A percentile compares a stretch with the other conserved stretches of the same genome.
Evolutionary conservation across 2,888 invertebrate species (phyloP).

Genomic region (Euspilapteryx auroguttella): DNA sequence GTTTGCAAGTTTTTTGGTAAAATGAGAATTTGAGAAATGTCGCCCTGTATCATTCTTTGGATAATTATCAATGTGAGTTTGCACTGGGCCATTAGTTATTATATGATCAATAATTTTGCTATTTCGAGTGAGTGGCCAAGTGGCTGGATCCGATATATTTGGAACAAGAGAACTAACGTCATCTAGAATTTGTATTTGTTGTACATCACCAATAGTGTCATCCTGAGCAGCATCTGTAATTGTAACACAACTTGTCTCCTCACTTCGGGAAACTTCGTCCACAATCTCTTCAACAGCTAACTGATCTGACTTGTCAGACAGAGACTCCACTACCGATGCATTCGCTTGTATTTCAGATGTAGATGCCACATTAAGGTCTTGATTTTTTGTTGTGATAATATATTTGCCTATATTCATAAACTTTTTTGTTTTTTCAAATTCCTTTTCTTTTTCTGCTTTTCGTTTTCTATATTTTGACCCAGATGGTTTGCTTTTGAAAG

Average conservation of each 20-base stretch:
- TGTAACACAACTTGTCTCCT: conserved; percentile 7
- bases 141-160: conserved; percentile 11
- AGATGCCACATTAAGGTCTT: conserved; percentile 9
- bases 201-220: conserved; percentile 7
- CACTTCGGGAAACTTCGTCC: conserved; percentile 8
- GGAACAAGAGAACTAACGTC: conserved; percentile 8
- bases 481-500: conserved; percentile 5
- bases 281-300: conserved; percentile 8
- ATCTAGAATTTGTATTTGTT: conserved; percentile 8
- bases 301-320: conserved; percentile 7
- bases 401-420: conserved; percentile 10
- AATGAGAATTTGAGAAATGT: conserved; percentile 9
- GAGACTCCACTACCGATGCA: conserved; percentile 8
- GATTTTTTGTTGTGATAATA: conserved; percentile 10
- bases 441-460: conserved; percentile 6
- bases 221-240: conserved; percentile 7
- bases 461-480: conserved; percentile 5
- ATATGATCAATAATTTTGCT: conserved; percentile 10
- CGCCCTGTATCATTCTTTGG: conserved; percentile 8
- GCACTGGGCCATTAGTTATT: conserved; percentile 8
- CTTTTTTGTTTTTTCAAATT: conserved; percentile 9
- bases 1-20: conserved; percentile 9
- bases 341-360: conserved; percentile 10
- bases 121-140: conserved; percentile 10
- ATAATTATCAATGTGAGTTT: conserved; percentile 7